Evolutionary conservation across 2,888 invertebrate species (phyloP), one percentile per base, ranked within the genome.

Genomic region (Acanthosoma haemorrhoidale): DNA sequence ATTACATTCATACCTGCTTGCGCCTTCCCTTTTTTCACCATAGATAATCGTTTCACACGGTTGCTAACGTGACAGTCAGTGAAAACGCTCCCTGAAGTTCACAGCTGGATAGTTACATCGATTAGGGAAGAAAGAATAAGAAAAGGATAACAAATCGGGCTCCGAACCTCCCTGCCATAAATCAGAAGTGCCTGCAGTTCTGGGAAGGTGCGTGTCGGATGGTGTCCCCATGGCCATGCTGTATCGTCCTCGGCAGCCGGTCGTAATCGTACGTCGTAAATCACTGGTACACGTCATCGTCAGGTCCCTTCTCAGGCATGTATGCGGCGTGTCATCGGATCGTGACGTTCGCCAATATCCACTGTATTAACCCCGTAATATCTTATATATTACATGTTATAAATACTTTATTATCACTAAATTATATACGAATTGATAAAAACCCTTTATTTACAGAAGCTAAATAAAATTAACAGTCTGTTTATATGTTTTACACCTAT

Each of bases 241-340:
- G 21, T 51, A 51, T 51, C 51, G 51, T 51, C 51, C 51, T 51
- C 43, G 13, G 51, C 51, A 51, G 51, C 51, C n/a, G 51, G n/a
- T 29, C 51, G 51, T 51, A 51, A 51, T 51, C 51, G 25, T 51
- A 51, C n/a, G 2, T 51, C 51, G 51, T 51, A 51, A 51, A 51
- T 51, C 51, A 51, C n/a, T n/a, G n/a, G 51, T 51, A 51, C 51
- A 51, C 51, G 51, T 51, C 51, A 51, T 51, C 51, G 25, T 51
- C 51, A 51, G 51, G 51, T 51, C 51, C 51, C 25, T 25, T 51
- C 51, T 25, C 25, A 51, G 51, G 51, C 25, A 25, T 51, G 29
- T 51, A 51, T 51, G 29, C 29, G 51, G 51, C 51, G 18, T 51
- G 51, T 51, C 51, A 51, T 51, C 25, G 25, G 21, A 21, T n/a